Percentiles rank a stretch among this genome's conserved stretches.
phyloP scores from a whole-genome alignment of 2,113 vertebrate species.

The Probosciger aterrimus region DNA sequence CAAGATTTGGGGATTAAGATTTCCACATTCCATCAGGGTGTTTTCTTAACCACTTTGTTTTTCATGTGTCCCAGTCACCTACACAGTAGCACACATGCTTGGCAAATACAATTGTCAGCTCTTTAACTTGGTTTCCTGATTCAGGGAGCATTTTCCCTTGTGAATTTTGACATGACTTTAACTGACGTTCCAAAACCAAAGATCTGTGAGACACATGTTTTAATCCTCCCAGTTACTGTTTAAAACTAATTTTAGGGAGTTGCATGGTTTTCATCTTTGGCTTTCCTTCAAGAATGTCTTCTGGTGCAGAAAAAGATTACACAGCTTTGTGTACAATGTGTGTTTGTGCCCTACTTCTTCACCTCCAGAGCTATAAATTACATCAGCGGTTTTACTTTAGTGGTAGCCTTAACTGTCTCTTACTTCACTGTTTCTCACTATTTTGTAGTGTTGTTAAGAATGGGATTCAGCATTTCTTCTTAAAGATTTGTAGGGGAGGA shows the following conservation, averaged over 20 bases:
- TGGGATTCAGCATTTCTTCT: background rate
- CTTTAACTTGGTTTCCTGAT: constrained; percentile 5
- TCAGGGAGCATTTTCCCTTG: constrained; percentile 16
- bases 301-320: background rate
- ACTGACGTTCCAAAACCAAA: constrained; percentile 45
- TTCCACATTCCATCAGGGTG: background rate
- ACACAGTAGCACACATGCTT: background rate
- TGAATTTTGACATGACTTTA: constrained; percentile 39
- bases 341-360: background rate
- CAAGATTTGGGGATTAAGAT: background rate
- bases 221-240: background rate
- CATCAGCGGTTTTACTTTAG: background rate
- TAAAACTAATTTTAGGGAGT: background rate
- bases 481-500: background rate
- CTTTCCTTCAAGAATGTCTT: background rate
- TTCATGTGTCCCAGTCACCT: background rate
- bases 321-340: background rate
- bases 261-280: constrained; percentile 18
- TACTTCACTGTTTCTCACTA: background rate
- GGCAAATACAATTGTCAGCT: background rate
- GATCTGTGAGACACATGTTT: constrained; percentile 32
- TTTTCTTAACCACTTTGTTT: background rate
- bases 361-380: background rate
- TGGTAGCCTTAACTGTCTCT: background rate
- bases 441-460: background rate